Evolutionary conservation across 1,140 invertebrate genomes (phyloP), one percentile per base, ranked within the genome.

Genomic region (Delia radicum): DNA sequence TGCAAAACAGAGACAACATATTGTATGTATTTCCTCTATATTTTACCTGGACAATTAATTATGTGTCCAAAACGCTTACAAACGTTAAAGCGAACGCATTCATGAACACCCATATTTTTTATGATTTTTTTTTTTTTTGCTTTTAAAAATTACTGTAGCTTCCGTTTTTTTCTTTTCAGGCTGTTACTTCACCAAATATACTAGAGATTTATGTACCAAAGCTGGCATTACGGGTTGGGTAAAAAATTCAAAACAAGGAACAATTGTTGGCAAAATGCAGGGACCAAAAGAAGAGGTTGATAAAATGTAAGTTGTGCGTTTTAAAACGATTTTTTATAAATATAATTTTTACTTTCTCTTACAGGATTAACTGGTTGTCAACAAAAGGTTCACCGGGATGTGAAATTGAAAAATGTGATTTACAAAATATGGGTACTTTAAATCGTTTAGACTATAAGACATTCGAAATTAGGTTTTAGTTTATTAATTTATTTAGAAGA

Each of bases 211-310:
- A 74, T 91, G 91, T 29, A 89, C 90, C 75, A 88, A 92, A 78
- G 86, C 94, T 15, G 91, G 90, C 42, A 89, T 96, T 15, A 90
- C 90, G 29, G 95, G 95, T n/a, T 97, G 95, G 95, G 93, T 96
- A 73, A 96, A 96, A 85, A 95, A 96, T 81, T 92, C 91, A n/a
- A 94, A 93, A 85, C 90, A 89, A 77, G 95, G 95, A 28, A 95
- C 95, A 8, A 94, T 96, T 67, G 88, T 94, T 1, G 95, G 95
- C 24, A 95, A 95, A 87, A 90, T 96, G 84, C 94, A 97, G 87
- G 95, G 95, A 26, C 88, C 88, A 15, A 94, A 93, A 83, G 87
- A 90, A 7, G 89, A 91, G 77, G 87, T 96, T 74, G 93, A 96
- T 85, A 91, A 94, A 84, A 94, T 96, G 95, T 96, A 89, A 92